phyloP scores from a whole-genome alignment of 2,797 vertebrate genomes.

The Anas bahamensis region DNA sequence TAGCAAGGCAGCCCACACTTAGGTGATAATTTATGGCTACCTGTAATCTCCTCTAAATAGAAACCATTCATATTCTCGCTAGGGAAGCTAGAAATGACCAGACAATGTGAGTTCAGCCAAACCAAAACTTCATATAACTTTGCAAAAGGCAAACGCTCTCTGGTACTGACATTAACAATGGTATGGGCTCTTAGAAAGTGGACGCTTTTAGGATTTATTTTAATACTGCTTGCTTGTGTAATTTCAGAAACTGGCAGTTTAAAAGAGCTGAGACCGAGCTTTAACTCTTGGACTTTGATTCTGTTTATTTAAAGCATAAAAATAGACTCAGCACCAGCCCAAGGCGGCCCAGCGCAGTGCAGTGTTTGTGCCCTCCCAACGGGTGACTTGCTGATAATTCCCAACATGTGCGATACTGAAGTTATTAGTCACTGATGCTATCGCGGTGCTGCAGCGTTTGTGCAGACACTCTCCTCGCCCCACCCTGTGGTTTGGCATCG shows the following conservation, averaged over 20 bases:
- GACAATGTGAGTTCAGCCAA: constrained; percentile 70
- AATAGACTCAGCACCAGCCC: not conserved
- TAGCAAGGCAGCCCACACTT: constrained; percentile 27
- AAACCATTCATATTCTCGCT: constrained; percentile 59
- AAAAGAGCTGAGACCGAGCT: constrained; percentile 1
- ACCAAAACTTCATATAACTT: constrained; percentile 45
- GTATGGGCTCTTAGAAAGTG: constrained; percentile 26
- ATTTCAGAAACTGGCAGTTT: constrained; percentile 31
- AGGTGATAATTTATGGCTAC: constrained; percentile 72
- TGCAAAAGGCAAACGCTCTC: constrained; percentile 3
- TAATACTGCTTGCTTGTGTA: constrained; percentile 6
- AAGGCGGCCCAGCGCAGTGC: not conserved
- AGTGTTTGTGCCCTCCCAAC: not conserved
- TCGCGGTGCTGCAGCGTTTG: not conserved
- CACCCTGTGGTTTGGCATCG: not conserved
- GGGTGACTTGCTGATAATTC: not conserved
- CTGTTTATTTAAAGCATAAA: constrained; percentile 32
- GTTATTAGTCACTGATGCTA: not conserved
- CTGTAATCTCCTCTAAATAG: constrained; percentile 64
- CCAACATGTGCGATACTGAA: not conserved
- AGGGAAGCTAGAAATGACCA: constrained; percentile 57
- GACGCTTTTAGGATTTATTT: not conserved
- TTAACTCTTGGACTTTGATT: constrained; percentile 33
- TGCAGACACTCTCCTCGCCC: not conserved
- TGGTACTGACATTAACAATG: constrained; percentile 50